These are phyloP conservation scores for Chiloscyllium punctatum DNA, from an alignment of 2,797 vertebrate species.

Conservation along the genomic window DNA sequence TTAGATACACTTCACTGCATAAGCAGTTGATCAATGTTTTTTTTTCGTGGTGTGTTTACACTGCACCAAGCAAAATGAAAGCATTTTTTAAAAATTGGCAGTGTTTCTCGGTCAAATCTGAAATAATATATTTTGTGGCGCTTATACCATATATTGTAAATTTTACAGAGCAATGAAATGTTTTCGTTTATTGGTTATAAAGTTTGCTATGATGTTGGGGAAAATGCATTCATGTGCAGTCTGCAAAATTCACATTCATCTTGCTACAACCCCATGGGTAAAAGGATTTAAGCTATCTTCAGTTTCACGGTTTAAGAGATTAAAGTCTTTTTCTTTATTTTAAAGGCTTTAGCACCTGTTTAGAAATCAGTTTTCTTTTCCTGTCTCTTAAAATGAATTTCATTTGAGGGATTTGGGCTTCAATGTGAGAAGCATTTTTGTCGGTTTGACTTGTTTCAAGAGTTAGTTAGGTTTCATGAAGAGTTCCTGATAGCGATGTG, in stretches of 20 bases:
- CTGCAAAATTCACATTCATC: background rate
- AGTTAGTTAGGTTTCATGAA: background rate
- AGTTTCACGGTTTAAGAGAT: background rate
- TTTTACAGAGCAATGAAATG: background rate
- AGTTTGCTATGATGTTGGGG: background rate
- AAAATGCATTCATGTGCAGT: background rate
- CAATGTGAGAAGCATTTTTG: background rate
- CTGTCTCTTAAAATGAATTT: background rate
- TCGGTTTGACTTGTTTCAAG: conserved; percentile 4
- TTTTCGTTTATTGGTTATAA: background rate
- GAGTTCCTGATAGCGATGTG: background rate
- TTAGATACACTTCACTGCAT: background rate
- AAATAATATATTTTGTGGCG: background rate
- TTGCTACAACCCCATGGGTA: background rate
- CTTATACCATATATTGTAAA: background rate
- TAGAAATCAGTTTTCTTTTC: background rate
- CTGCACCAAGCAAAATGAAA: background rate
- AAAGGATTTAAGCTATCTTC: background rate
- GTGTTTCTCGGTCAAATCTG: background rate
- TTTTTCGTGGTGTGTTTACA: background rate
- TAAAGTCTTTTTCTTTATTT: background rate
- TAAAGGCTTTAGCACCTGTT: background rate
- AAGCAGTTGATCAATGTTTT: background rate
- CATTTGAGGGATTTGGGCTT: conserved; percentile 15
- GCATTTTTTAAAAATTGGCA: background rate